Conservation (phyloP, 2,888 invertebrate genomes). For the Pachycephus smyrnensis region DNA sequence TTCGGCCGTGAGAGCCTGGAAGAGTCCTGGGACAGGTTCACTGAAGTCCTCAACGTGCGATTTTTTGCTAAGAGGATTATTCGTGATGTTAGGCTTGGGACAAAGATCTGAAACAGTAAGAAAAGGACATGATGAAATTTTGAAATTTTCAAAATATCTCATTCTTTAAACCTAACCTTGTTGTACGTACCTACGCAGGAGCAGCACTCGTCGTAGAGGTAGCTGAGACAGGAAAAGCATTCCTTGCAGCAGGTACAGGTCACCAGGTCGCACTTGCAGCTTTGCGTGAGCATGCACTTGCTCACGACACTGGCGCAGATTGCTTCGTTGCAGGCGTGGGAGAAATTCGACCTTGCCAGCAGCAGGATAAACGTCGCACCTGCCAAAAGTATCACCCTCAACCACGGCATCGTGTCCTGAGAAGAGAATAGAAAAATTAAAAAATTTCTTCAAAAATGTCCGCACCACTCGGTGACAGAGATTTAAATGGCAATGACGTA, state of each 20-base stretch:
- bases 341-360: slow-evolving; percentile 35
- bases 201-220: slow-evolving; percentile 93
- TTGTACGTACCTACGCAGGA: slow-evolving; percentile 92
- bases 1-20: slow-evolving; percentile 84
- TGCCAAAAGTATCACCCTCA: slow-evolving; percentile 37
- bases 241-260: slow-evolving; percentile 96
- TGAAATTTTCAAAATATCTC: not conserved
- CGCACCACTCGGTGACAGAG: not conserved
- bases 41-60: slow-evolving; percentile 88
- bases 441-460: not conserved
- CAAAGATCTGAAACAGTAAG: slow-evolving; percentile 81
- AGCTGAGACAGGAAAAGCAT: slow-evolving; percentile 90
- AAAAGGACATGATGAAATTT: slow-evolving; percentile 7
- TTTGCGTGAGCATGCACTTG: slow-evolving; percentile 95
- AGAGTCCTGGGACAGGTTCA: slow-evolving; percentile 86
- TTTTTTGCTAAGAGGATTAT: slow-evolving; percentile 79
- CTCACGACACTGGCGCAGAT: slow-evolving; percentile 96
- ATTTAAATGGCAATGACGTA: not conserved
- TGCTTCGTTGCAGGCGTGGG: slow-evolving; percentile 84
- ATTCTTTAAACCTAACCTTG: slow-evolving; percentile 2
- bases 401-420: slow-evolving; percentile 51
- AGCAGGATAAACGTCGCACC: slow-evolving; percentile 38
- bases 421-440: not conserved
- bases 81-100: slow-evolving; percentile 84
- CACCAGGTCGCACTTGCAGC: slow-evolving; percentile 94